Percentiles rank a stretch among this genome's conserved stretches.
Evolutionary conservation across 2,888 invertebrate genomes (phyloP).

Genomic region (Meiosimyza platycephala): DNA sequence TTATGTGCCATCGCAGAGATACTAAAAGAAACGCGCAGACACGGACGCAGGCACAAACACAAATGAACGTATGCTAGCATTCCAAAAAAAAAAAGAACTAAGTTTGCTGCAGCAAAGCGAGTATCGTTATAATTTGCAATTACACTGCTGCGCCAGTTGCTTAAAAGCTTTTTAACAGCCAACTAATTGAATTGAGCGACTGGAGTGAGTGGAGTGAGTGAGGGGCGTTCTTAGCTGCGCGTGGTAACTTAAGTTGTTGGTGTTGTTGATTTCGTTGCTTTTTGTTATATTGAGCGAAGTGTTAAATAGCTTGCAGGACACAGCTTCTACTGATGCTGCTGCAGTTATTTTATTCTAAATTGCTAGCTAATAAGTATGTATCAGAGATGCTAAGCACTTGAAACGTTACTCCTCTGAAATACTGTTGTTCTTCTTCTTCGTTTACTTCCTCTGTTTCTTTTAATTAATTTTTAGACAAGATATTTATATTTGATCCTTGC

Average conservation of each 20-base stretch:
- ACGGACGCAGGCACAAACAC: slow-evolving; percentile 10
- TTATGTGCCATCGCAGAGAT: not conserved
- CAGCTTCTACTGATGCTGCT: slow-evolving; percentile 13
- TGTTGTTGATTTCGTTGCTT: slow-evolving; percentile 1
- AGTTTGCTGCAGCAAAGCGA: slow-evolving; percentile 5
- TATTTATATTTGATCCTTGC: no score
- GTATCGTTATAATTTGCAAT: slow-evolving; percentile 35
- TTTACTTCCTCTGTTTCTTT: no score
- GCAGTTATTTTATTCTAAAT: slow-evolving; percentile 29
- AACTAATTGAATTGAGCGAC: slow-evolving; percentile 32
- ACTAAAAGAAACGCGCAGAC: not conserved
- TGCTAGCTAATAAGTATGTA: slow-evolving; percentile 20
- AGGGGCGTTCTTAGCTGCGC: not conserved
- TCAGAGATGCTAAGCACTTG: slow-evolving; percentile 33
- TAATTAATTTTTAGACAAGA: no score
- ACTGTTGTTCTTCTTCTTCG: no score
- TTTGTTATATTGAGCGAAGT: not conserved
- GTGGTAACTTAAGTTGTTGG: not conserved
- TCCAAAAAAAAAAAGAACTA: not conserved
- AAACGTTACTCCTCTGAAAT: not conserved
- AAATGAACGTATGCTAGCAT: not conserved
- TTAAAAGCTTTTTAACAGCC: slow-evolving; percentile 37
- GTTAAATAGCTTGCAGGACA: slow-evolving; percentile 1
- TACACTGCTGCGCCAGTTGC: slow-evolving; percentile 28
- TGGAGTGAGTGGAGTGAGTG: not conserved